These are phyloP conservation scores for Patella caerulea DNA, from an alignment of 2,888 invertebrate species.

Conservation along the genomic window DNA sequence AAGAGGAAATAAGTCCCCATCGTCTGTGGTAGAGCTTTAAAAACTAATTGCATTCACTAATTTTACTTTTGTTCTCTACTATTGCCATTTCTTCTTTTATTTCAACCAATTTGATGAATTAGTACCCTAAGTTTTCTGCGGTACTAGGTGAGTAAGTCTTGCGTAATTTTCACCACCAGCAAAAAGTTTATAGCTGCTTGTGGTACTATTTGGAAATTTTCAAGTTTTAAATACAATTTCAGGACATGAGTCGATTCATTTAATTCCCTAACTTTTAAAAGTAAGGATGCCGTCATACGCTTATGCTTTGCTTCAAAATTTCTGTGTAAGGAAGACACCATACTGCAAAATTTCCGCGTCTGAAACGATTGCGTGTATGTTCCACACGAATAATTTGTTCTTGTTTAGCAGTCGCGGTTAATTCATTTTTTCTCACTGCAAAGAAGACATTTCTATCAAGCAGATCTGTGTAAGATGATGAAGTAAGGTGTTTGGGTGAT, in stretches of 20 bases:
- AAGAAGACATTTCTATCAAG: too few relatives aligned
- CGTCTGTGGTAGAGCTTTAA: not conserved
- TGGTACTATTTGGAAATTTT: not conserved
- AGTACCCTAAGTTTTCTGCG: not conserved
- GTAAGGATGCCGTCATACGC: not conserved
- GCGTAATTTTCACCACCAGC: conserved; percentile 4
- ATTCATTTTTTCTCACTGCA: too few relatives aligned
- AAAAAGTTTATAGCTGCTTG: not conserved
- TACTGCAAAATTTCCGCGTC: too few relatives aligned
- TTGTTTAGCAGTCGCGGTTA: too few relatives aligned
- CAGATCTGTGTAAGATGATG: too few relatives aligned
- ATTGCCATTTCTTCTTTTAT: conserved; percentile 8
- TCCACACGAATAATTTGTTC: too few relatives aligned
- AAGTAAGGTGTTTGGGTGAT: too few relatives aligned
- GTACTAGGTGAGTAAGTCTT: conserved; percentile 1
- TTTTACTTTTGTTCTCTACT: not conserved
- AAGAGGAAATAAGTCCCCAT: not conserved
- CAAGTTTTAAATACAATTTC: not conserved
- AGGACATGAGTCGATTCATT: not conserved
- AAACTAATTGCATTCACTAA: conserved; percentile 8
- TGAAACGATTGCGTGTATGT: too few relatives aligned
- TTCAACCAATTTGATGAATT: not conserved
- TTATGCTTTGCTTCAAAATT: not conserved
- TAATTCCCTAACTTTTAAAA: not conserved
- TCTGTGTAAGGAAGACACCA: not conserved